Percentiles rank a stretch among this genome's conserved stretches.
phyloP scores from a whole-genome alignment of 2,888 invertebrate genomes.

The Euzophera pinguis region DNA sequence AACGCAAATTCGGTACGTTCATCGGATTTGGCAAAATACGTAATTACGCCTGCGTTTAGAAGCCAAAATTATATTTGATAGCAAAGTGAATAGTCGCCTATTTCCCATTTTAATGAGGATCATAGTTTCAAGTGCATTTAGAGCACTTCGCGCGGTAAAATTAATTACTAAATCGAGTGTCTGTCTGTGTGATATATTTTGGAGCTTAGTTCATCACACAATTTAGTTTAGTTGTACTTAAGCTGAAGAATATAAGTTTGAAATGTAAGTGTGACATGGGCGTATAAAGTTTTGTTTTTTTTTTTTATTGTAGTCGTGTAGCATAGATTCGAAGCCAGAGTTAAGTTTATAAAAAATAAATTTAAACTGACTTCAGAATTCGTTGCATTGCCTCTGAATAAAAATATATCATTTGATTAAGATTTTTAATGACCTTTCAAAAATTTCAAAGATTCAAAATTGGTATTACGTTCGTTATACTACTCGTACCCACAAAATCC shows the following conservation, averaged over 20 bases:
- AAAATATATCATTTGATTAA: no score
- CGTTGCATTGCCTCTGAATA: no score
- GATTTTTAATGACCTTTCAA: no score
- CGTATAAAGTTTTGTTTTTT: no score
- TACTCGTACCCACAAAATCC: no score
- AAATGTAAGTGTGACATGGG: not conserved
- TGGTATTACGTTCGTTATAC: no score
- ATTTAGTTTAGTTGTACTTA: constrained; percentile 24
- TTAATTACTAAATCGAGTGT: constrained; percentile 77
- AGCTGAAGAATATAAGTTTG: not conserved
- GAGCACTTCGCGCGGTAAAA: constrained; percentile 73
- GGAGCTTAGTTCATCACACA: constrained; percentile 44
- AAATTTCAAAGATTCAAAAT: no score
- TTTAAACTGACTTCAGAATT: no score
- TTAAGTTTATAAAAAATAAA: no score
- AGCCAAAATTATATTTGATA: constrained; percentile 73
- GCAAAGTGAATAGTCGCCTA: constrained; percentile 69
- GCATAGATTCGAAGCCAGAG: no score
- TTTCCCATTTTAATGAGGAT: constrained; percentile 77
- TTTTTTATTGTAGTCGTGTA: no score
- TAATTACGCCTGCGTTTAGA: constrained; percentile 68
- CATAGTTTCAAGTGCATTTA: constrained; percentile 77
- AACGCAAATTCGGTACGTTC: constrained; percentile 24
- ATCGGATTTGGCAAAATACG: constrained; percentile 52
- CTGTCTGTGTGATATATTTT: constrained; percentile 55